Evolutionary conservation across 1,140 invertebrate genomes (phyloP), one percentile per base, ranked within the genome.

Genomic region (Calycopis cecrops): DNA sequence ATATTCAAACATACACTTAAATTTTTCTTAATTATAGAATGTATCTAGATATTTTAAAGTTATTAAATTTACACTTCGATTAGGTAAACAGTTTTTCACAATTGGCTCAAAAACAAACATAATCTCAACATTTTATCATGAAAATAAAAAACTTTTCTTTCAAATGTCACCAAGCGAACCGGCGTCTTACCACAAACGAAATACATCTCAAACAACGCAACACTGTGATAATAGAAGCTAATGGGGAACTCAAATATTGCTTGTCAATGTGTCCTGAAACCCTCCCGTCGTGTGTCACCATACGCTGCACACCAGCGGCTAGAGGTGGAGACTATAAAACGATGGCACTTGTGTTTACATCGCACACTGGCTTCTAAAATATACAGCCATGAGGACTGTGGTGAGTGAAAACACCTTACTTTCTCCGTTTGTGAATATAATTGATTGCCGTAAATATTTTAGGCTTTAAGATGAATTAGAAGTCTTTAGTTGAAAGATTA

Each of bases 241-340:
- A 53, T 18, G 18, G 33, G 40, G 14, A 14, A 16, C 14, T 17
- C 40, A 44, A 44, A 44, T 16, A 44, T 44, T 44, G 40, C 40
- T 16, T 44, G 16, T 18, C 12, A 44, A 44, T 44, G 21, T 28
- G 21, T 51, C 49, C 49, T 51, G 49, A 51, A 51, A 51, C 48
- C 35, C 33, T 35, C 33, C 48, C 51, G 12, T n/a, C 33, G 21
- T 53, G 47, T 48, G 9, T 51, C 40, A 28, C 6, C 21, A 28
- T 28, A 28, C 2, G 21, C 21, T 28, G 2, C 21, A 28, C 21
- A 50, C 21, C 56, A 12, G 38, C 16, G 16, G 44, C 67, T 63
- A 71, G 83, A 63, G 78, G 79, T 77, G 83, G 79, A 47, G 50
- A 48, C 55, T 82, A 83, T 84, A 86, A 76, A 82, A 61, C 62